A percentile compares a stretch with the other conserved stretches of the same genome.
These are phyloP conservation scores for Vultur gryphus DNA, from an alignment of 2,797 vertebrate genomes.

Conservation along the genomic window DNA sequence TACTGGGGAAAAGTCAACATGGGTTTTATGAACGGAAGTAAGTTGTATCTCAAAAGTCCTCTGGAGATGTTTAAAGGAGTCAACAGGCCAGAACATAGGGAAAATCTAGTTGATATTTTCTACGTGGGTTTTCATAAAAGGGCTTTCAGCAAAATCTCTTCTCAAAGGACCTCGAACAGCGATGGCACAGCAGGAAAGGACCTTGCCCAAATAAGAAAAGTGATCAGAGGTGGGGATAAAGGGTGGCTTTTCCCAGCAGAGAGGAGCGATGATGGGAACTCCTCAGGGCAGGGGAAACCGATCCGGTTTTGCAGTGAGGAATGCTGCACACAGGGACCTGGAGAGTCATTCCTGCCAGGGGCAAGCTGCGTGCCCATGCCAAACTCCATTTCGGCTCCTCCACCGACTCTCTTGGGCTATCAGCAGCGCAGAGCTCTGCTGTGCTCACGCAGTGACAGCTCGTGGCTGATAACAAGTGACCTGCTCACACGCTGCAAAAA, in stretches of 20 bases:
- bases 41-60: background rate
- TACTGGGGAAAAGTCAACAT: background rate
- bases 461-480: background rate
- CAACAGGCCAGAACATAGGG: background rate
- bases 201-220: background rate
- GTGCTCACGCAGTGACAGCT: background rate
- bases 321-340: background rate
- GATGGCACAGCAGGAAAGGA: background rate
- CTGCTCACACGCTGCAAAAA: background rate
- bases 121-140: background rate
- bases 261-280: background rate
- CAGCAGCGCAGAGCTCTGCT: background rate
- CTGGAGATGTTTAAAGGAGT: background rate
- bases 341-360: background rate
- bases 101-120: background rate
- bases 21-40: background rate
- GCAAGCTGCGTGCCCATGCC: accelerated
- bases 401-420: background rate
- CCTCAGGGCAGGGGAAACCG: background rate
- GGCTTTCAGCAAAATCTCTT: background rate
- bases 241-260: background rate
- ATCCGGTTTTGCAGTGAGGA: background rate
- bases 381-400: background rate
- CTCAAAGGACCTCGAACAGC: background rate
- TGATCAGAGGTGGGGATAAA: background rate